Base-by-base conservation (phyloP, 1,140 invertebrate genomes). In the Bicyclus anynana region DNA sequence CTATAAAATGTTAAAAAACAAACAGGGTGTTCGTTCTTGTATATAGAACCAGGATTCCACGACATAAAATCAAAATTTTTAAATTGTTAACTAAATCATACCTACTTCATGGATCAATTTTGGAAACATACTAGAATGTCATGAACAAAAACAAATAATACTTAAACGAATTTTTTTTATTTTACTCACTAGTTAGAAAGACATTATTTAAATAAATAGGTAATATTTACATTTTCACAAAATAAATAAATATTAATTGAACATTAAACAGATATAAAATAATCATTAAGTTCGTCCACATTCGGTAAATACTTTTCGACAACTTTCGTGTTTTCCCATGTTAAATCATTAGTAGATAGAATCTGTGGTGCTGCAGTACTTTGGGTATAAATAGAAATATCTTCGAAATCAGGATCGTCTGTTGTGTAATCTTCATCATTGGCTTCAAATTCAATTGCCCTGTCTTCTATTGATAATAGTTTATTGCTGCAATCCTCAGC, bases 391-490 rank as follows among this genome's bases (percentile, higher is more conserved):
- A 5, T 10, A 9, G 37, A 52, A 23, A 21, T 29, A 13, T 42
- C 38, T 5, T 46, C 35, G 26, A 44, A 29, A 60, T 59, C 51
- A n/a, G 56, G 62, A 9, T 29, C 53, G 44, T 57, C 53, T 33
- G 62, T 65, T 16, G 62, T 60, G 44, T 44, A 65, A 7, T 65
- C 62, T 29, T 65, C 62, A 20, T 65, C 53, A 27, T 27, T 26
- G 27, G 18, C n/a, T 5, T 35, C 23, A 46, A 16, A 16, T 21
- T 46, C 26, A 10, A 23, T 10, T 3, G 3, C 40, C 16, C 2
- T 44, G 20, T 47, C 44, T 47, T 26, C 44, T 2, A 10, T 23
- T 7, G 44, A 13, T 5, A 35, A 27, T 26, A 46, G 6, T 18
- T 3, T 54, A 29, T n/a, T 29, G 5, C 6, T 42, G 7, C n/a